Evolutionary conservation across 2,797 vertebrate genomes (phyloP).

Genomic region (Cryptoprocta ferox): DNA sequence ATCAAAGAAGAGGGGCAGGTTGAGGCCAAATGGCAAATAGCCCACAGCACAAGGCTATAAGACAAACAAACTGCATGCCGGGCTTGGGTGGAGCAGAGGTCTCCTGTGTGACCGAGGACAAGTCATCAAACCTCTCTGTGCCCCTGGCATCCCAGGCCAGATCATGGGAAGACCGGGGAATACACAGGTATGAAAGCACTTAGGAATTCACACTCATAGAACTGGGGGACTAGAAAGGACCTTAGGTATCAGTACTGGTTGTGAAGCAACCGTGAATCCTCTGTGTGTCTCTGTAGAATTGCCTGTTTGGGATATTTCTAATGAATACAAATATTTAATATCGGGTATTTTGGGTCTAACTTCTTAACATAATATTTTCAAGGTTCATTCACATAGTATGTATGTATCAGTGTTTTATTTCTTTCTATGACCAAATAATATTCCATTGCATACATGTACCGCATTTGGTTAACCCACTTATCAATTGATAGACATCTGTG

Average conservation of each 20-base stretch:
- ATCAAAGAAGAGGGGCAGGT: background rate
- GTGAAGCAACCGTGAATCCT: background rate
- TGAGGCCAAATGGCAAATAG: background rate
- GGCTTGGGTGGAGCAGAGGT: background rate
- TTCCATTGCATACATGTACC: background rate
- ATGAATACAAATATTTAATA: background rate
- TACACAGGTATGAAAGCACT: background rate
- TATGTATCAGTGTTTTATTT: background rate
- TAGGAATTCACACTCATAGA: background rate
- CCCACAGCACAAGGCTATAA: background rate
- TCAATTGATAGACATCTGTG: background rate
- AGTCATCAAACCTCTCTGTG: background rate
- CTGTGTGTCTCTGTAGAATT: background rate
- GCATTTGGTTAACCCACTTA: background rate
- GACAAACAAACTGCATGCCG: background rate
- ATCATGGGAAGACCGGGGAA: background rate
- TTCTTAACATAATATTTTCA: background rate
- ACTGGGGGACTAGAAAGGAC: background rate
- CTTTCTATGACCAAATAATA: background rate
- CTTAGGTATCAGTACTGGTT: background rate
- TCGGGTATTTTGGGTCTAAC: background rate
- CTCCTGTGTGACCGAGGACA: background rate
- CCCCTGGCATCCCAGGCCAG: background rate
- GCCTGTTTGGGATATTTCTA: background rate
- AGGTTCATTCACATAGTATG: background rate